Base-by-base conservation (phyloP, 1,140 invertebrate genomes). In the Lasioglossum albipes region DNA sequence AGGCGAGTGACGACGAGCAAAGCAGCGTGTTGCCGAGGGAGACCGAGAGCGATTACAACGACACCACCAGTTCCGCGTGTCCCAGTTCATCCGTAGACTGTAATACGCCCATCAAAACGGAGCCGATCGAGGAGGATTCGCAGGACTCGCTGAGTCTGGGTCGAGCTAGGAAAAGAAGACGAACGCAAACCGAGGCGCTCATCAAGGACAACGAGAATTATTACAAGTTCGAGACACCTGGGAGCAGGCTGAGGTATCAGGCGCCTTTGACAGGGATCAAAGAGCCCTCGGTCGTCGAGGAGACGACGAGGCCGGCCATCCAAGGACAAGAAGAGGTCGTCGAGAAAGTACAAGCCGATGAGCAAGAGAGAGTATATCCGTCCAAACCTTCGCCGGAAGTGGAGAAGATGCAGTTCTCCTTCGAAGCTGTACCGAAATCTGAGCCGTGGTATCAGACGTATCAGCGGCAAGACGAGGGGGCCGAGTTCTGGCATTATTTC, bases 371-470 rank as follows among this genome's bases (percentile, higher is more conserved):
- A 77, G 57, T 90, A 7, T 90, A 90, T 89, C 89, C 90, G 84
- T 89, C 91, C 83, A 94, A 94, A 81, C 95, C 95, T 49, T 95
- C 95, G 6, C 92, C 94, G 18, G 94, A 94, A 66, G 93, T 96
- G 36, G 94, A 95, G 80, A 94, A 95, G 85, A 94, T 96, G 89
- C 94, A 95, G 72, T 97, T 97, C 89, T 95, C 96, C 0, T 97
- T 97, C 88, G 96, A 97, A 91, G 94, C 93, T 22, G 92, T 96
- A 77, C 97, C 96, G 7, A 93, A 90, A 68, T 95, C 94, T 61
- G 96, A 97, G 87, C 94, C 96, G 0, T 97, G 97, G 96, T 97
- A 96, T 92, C 94, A 95, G 84, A 96, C 96, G 0, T 97, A 97
- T 89, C 94, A 95, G 79, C 93, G 96, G 1, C 96, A 97, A 87